Evolutionary conservation across 2,888 invertebrate species (phyloP).

Genomic region (Acronicta psi): DNA sequence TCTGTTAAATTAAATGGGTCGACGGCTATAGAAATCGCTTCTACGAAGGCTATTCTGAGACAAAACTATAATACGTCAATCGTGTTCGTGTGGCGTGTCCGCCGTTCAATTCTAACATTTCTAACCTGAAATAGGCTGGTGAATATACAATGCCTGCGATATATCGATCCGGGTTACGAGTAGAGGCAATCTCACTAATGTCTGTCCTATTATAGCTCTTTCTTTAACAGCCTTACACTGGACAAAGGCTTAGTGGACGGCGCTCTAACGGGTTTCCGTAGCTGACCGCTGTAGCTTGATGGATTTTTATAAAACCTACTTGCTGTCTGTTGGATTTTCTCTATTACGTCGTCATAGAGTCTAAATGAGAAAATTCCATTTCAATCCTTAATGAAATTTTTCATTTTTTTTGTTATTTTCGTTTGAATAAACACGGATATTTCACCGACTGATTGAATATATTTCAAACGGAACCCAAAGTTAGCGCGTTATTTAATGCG

Average conservation of each 20-base stretch:
- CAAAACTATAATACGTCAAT: conserved; percentile 83
- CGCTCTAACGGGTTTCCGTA: conserved; percentile 59
- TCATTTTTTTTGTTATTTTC: conserved; percentile 14
- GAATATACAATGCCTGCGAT: conserved; percentile 81
- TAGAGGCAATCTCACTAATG: conserved; percentile 75
- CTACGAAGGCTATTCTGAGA: conserved; percentile 81
- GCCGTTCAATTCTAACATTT: conserved; percentile 68
- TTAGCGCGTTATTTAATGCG: conserved; percentile 56
- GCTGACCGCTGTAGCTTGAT: conserved; percentile 48
- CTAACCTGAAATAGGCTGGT: conserved; percentile 75
- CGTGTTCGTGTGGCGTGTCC: conserved; percentile 77
- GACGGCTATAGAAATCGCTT: conserved; percentile 80
- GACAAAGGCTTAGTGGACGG: conserved; percentile 63
- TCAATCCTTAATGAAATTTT: conserved; percentile 24
- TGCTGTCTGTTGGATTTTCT: conserved; percentile 33
- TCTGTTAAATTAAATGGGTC: conserved; percentile 85
- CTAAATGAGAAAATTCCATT: conserved; percentile 20
- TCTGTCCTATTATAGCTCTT: conserved; percentile 69
- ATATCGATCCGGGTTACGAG: conserved; percentile 70
- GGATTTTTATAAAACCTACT: conserved; percentile 55
- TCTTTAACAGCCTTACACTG: conserved; percentile 68
- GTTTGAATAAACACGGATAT: conserved; percentile 15
- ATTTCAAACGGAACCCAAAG: conserved; percentile 37
- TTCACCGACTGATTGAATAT: conserved; percentile 11
- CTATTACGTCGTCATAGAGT: conserved; percentile 10